Percentiles rank a stretch among this genome's conserved stretches.
phyloP scores from a whole-genome alignment of 2,113 vertebrate species.

The Entelurus aequoreus region DNA sequence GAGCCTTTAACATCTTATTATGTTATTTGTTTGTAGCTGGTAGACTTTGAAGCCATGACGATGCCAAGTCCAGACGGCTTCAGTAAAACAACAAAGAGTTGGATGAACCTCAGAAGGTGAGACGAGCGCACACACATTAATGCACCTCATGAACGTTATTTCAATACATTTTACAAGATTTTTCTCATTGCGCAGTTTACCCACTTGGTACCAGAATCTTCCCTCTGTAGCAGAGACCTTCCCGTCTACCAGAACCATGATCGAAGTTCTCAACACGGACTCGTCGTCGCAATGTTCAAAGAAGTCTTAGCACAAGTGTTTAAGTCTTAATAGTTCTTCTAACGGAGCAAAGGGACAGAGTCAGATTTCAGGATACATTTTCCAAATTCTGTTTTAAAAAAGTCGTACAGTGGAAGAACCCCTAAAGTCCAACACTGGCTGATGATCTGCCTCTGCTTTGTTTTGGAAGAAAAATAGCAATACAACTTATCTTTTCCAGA shows the following conservation, averaged over 20 bases:
- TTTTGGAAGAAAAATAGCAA: too few relatives aligned
- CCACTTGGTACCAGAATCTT: slow-evolving; percentile 87
- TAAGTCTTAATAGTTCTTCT: slow-evolving; percentile 21
- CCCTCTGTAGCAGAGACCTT: slow-evolving; percentile 91
- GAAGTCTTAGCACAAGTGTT: slow-evolving; percentile 68
- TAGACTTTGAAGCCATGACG: slow-evolving; percentile 98
- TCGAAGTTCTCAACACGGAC: slow-evolving; percentile 94
- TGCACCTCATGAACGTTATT: background rate
- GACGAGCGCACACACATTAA: background rate
- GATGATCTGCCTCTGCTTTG: too few relatives aligned
- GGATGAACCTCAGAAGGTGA: slow-evolving; percentile 96
- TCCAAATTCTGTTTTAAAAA: too few relatives aligned
- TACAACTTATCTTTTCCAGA: too few relatives aligned
- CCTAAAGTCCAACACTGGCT: too few relatives aligned
- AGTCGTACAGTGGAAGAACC: too few relatives aligned
- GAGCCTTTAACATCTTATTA: background rate
- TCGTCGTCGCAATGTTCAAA: slow-evolving; percentile 85
- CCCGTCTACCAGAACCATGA: slow-evolving; percentile 85
- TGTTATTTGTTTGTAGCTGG: slow-evolving; percentile 71
- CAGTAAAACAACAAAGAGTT: slow-evolving; percentile 86
- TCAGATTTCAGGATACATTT: background rate
- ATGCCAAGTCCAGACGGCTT: slow-evolving; percentile 87
- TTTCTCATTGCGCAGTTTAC: slow-evolving; percentile 72
- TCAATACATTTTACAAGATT: background rate
- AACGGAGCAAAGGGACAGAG: slow-evolving; percentile 16